These are phyloP conservation scores for Anoplolepis gracilipes DNA, from an alignment of 1,140 invertebrate species.

Conservation along the genomic window DNA sequence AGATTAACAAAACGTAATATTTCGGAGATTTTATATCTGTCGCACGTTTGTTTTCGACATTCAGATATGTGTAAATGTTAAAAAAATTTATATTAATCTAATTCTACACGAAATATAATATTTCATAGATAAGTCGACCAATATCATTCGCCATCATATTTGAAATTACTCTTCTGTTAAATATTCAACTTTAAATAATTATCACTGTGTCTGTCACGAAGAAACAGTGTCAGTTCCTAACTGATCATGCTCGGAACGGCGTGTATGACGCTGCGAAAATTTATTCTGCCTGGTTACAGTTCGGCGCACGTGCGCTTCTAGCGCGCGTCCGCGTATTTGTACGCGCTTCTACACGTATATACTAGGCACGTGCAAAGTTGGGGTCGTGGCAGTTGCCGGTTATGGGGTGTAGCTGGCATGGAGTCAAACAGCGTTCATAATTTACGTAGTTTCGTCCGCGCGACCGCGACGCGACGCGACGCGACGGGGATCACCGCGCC, in stretches of 20 bases:
- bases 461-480: slow-evolving; percentile 60
- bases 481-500: slow-evolving; percentile 56
- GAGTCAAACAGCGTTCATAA: slow-evolving; percentile 84
- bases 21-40: background rate
- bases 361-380: slow-evolving; percentile 45
- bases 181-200: slow-evolving; percentile 43
- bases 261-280: slow-evolving; percentile 76
- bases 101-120: background rate
- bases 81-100: background rate
- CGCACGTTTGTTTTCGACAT: background rate
- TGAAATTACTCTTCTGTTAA: background rate
- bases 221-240: slow-evolving; percentile 38
- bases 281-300: slow-evolving; percentile 72
- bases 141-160: too few species aligned
- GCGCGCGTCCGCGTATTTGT: background rate
- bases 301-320: slow-evolving; percentile 13
- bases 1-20: background rate
- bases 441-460: slow-evolving; percentile 80
- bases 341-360: slow-evolving; percentile 40
- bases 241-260: slow-evolving; percentile 64
- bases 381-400: slow-evolving; percentile 68
- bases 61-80: background rate
- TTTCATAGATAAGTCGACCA: background rate
- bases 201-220: slow-evolving; percentile 47
- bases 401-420: slow-evolving; percentile 80